Percentiles rank a stretch among this genome's conserved stretches.
These are phyloP conservation scores for Centropus unirufus DNA, from an alignment of 2,113 vertebrate species.

Conservation along the genomic window DNA sequence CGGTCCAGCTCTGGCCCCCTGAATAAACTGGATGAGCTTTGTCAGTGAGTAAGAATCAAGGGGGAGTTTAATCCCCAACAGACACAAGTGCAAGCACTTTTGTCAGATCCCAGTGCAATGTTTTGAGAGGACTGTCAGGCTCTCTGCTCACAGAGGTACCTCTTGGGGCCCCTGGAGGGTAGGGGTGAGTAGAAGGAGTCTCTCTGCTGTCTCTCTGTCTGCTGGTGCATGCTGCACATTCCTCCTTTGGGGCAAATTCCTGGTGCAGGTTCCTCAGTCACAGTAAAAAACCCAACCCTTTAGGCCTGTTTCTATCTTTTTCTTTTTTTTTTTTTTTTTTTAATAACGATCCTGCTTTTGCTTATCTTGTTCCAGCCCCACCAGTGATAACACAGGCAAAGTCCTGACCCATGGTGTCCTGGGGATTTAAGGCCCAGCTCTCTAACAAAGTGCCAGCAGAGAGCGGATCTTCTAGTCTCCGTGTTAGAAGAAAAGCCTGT, in stretches of 20 bases:
- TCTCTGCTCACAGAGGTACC: background rate
- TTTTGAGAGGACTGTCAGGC: background rate
- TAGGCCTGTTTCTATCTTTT: background rate
- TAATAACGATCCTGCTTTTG: slow-evolving; percentile 1
- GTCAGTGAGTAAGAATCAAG: background rate
- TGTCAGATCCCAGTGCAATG: accelerated
- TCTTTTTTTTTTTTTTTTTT: background rate
- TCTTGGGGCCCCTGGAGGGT: background rate
- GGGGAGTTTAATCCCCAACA: background rate
- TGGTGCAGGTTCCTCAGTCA: background rate
- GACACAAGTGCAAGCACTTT: background rate
- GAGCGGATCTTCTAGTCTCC: background rate
- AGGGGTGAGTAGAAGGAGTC: background rate
- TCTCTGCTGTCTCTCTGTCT: background rate
- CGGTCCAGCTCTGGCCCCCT: accelerated
- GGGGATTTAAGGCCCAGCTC: background rate
- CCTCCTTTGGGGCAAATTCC: slow-evolving; percentile 49
- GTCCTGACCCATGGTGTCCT: background rate
- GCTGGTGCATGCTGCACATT: background rate
- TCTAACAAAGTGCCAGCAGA: accelerated
- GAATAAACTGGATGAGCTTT: background rate
- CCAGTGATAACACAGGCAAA: slow-evolving; percentile 12
- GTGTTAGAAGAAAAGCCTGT: background rate
- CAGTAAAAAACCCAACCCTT: background rate
- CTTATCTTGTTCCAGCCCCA: background rate